Base-by-base conservation (phyloP, 2,113 vertebrate genomes). In the Cyanocitta stelleri region DNA sequence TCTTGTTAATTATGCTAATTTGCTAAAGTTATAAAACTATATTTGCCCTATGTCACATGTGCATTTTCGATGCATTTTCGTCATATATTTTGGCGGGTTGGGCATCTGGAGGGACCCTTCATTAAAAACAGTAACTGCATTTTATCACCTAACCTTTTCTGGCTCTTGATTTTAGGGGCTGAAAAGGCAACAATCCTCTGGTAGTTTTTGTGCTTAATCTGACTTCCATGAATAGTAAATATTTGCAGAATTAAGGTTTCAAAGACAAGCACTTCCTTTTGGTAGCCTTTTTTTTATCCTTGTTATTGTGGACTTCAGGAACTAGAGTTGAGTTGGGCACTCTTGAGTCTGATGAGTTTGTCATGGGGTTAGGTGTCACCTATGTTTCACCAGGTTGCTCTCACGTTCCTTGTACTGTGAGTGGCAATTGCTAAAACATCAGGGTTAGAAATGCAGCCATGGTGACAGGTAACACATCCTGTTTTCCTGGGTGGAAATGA, bases 61-160 rank as follows among this genome's bases (percentile, higher is more conserved):
- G n/a, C 29, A 18, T 64, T 73, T 63, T 63, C 0, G 1, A 10
- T 0, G 1, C 11, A 10, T 23, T 56, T 55, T n/a, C 1, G 2
- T n/a, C 5, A 7, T 7, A 1, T 16, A 7, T 66, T 75, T 85
- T 7, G 23, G 30, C 0, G 0, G 29, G 12, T 7, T 33, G 49
- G 23, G 19, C 41, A 29, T n/a, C 19, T 66, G 35, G 10, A 75
- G 30, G 16, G 16, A 39, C 48, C 13, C 27, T 37, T 46, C 7
- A 33, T 22, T 32, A 9, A 33, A 46, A 46, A 44, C 1, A 1
- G 19, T 29, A 19, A 20, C 24, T 0, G 0, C 16, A n/a, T 58
- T 75, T 58, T 67, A 33, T 35, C 52, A 30, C 61, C 52, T 49
- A 44, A 20, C 5, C 51, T 16, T 24, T 23, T 20, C 15, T 66